Evolutionary conservation across 23 tunicate species (phyloP).

Genomic region (Botrylloides violaceus): DNA sequence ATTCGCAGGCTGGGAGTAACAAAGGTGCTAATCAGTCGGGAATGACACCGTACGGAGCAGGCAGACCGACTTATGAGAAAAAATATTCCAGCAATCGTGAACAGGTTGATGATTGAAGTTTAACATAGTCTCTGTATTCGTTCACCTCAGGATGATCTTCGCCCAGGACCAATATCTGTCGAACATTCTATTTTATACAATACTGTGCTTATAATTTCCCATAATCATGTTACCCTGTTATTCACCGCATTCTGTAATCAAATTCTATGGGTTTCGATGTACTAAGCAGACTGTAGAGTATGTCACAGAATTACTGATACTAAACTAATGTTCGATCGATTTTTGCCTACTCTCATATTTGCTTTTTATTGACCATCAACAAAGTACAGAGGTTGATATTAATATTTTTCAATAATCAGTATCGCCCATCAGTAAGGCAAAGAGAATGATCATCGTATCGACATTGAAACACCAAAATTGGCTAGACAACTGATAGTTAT

Average conservation of each 20-base stretch:
- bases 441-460: too few relatives aligned
- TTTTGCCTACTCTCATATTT: neutral
- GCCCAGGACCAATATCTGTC: neutral
- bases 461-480: too few relatives aligned
- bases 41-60: slow-evolving; percentile 72
- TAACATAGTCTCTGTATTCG: neutral
- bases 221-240: neutral
- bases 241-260: neutral
- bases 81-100: slow-evolving; percentile 27
- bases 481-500: too few relatives aligned
- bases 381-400: too few relatives aligned
- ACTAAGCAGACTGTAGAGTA: neutral
- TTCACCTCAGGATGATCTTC: neutral
- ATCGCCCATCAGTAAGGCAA: too few relatives aligned
- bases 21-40: slow-evolving; percentile 74
- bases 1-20: slow-evolving; percentile 59
- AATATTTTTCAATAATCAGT: too few relatives aligned
- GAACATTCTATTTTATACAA: neutral
- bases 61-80: slow-evolving; percentile 47
- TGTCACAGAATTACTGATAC: neutral
- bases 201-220: neutral
- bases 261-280: neutral
- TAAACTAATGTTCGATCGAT: neutral
- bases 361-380: too few relatives aligned
- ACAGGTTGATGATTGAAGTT: neutral